A percentile compares a stretch with the other conserved stretches of the same genome.
Evolutionary conservation across 2,113 vertebrate genomes (phyloP).

Genomic region (Blennius ocellaris): DNA sequence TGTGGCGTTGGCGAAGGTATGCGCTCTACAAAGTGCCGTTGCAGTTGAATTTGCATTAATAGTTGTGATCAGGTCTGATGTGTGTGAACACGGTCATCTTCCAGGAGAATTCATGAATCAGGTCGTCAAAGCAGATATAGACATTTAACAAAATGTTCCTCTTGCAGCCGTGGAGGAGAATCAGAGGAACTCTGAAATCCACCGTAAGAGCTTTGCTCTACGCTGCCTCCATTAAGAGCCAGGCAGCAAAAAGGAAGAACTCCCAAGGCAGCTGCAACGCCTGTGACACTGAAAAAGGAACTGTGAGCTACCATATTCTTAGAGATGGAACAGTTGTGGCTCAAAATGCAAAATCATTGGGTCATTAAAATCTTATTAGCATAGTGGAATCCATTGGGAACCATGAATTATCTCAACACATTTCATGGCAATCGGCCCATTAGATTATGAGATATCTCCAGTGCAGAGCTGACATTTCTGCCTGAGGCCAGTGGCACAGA

Average conservation of each 20-base stretch:
- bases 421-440: neutral
- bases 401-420: neutral
- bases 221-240: too few species aligned
- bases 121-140: neutral
- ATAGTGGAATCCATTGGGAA: neutral
- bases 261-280: neutral
- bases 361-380: neutral
- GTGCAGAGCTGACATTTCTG: neutral
- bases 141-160: neutral
- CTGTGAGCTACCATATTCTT: neutral
- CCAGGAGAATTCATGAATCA: neutral
- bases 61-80: too few species aligned
- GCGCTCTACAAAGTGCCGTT: too few species aligned
- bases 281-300: neutral
- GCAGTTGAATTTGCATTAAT: too few species aligned
- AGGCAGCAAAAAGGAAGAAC: neutral
- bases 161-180: neutral
- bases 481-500: neutral
- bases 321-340: neutral
- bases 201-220: too few species aligned
- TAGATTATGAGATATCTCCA: neutral
- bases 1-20: too few species aligned
- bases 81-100: too few species aligned
- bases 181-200: neutral
- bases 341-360: neutral